Evolutionary conservation across 2,888 invertebrate genomes (phyloP).

Genomic region (Drosophila vallismaia): DNA sequence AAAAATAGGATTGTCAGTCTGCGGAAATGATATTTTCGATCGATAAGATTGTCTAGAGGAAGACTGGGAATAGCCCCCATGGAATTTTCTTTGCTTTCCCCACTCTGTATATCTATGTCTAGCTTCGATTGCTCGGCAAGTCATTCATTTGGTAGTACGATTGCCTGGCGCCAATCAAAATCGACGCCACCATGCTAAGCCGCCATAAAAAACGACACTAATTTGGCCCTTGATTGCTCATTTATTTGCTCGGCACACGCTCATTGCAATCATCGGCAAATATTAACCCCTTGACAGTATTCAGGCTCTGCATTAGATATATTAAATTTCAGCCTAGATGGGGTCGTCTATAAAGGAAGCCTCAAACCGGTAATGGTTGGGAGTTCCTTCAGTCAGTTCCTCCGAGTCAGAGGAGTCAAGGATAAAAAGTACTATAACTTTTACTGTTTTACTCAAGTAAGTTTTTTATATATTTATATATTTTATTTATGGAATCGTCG

Average conservation of each 20-base stretch:
- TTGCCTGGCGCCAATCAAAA: slow-evolving; percentile 50
- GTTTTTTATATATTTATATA: neutral
- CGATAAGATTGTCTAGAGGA: slow-evolving; percentile 1
- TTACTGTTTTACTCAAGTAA: neutral
- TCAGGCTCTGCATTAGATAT: slow-evolving; percentile 61
- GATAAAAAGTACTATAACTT: slow-evolving; percentile 1
- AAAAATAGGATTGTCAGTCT: slow-evolving; percentile 10
- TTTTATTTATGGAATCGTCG: neutral
- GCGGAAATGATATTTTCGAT: slow-evolving; percentile 5
- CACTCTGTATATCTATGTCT: slow-evolving; percentile 4
- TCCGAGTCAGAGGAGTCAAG: slow-evolving; percentile 17
- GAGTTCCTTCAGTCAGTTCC: neutral
- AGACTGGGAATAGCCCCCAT: neutral
- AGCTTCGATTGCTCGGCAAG: neutral
- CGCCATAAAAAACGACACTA: slow-evolving; percentile 59
- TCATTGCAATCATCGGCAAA: slow-evolving; percentile 47
- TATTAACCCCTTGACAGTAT: slow-evolving; percentile 62
- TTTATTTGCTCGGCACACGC: slow-evolving; percentile 60
- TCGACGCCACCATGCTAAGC: slow-evolving; percentile 50
- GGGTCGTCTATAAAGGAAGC: slow-evolving; percentile 33
- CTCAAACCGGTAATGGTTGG: neutral
- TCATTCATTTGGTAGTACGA: slow-evolving; percentile 5
- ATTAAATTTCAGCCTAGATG: slow-evolving; percentile 51
- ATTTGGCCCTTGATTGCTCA: slow-evolving; percentile 66
- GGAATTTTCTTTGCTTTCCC: neutral